Evolutionary conservation across 2,888 invertebrate species (phyloP).

Genomic region (Pasiphila rectangulata): DNA sequence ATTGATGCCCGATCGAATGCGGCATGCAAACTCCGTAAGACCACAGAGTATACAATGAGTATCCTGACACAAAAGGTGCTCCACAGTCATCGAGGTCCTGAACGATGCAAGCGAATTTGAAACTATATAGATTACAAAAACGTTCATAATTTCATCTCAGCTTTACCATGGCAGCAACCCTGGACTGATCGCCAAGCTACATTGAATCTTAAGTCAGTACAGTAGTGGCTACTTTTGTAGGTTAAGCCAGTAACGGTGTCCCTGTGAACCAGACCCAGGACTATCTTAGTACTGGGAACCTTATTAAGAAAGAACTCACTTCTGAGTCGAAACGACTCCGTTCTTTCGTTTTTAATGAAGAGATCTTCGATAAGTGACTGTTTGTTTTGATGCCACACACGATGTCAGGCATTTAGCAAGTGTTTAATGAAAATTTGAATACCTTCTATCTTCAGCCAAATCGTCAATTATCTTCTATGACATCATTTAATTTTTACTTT

Average conservation of each 20-base stretch:
- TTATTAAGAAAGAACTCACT: constrained; percentile 39
- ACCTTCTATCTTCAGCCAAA: constrained; percentile 28
- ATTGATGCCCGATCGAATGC: constrained; percentile 51
- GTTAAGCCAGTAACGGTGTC: not conserved
- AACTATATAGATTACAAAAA: not conserved
- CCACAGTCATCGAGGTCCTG: not conserved
- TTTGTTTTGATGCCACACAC: constrained; percentile 53
- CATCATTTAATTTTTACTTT: constrained; percentile 8
- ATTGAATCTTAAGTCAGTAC: not conserved
- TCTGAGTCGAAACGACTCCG: constrained; percentile 38
- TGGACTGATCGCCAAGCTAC: not conserved
- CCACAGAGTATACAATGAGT: constrained; percentile 24
- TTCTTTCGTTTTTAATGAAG: constrained; percentile 57
- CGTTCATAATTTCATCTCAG: not conserved
- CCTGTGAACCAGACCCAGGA: constrained; percentile 10
- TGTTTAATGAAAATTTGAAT: constrained; percentile 35
- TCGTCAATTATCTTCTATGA: constrained; percentile 15
- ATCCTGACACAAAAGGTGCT: constrained; percentile 24
- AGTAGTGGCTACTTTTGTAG: constrained; percentile 2
- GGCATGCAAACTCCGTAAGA: constrained; percentile 45
- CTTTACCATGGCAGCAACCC: not conserved
- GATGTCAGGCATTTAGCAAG: constrained; percentile 39
- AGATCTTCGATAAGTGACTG: constrained; percentile 51
- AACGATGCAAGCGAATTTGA: constrained; percentile 3
- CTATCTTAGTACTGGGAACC: constrained; percentile 30